Conservation (phyloP, 2,113 vertebrate species). For the Pangasianodon gigas region DNA sequence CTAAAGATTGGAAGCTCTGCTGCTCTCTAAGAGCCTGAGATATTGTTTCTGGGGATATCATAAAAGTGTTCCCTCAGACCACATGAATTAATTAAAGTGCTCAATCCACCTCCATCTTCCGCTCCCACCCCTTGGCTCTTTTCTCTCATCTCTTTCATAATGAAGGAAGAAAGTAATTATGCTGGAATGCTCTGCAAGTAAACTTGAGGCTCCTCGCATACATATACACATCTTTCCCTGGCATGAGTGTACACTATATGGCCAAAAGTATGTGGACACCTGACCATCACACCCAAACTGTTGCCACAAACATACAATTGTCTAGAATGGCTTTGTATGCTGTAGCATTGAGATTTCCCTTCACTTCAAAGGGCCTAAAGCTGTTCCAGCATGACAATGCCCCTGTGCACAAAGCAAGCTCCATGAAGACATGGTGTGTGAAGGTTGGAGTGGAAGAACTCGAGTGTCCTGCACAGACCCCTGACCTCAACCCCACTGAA, state of each 20-base stretch:
- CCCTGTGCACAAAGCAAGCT: neutral
- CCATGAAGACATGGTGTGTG: neutral
- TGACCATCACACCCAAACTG: neutral
- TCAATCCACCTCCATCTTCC: neutral
- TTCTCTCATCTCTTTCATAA: constrained; percentile 51
- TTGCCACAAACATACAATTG: neutral
- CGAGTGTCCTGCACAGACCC: too few species aligned
- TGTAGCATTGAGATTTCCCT: too few species aligned
- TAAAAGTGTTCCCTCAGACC: constrained; percentile 47
- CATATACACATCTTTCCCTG: neutral
- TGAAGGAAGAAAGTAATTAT: constrained; percentile 41
- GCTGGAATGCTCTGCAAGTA: constrained; percentile 16
- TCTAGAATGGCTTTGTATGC: too few species aligned
- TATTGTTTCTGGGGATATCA: constrained; percentile 44
- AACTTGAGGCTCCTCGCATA: neutral
- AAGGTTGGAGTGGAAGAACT: too few species aligned
- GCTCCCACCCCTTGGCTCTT: constrained; percentile 22
- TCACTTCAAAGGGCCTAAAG: too few species aligned
- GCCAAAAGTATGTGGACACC: neutral
- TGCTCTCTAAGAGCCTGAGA: neutral
- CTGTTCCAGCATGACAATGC: too few species aligned
- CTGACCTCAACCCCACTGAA: too few species aligned
- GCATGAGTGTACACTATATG: neutral
- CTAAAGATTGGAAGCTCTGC: constrained; percentile 15
- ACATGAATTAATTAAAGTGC: constrained; percentile 52